These are phyloP conservation scores for Paraescarpia echinospica DNA, from an alignment of 1,140 invertebrate genomes.

Conservation along the genomic window DNA sequence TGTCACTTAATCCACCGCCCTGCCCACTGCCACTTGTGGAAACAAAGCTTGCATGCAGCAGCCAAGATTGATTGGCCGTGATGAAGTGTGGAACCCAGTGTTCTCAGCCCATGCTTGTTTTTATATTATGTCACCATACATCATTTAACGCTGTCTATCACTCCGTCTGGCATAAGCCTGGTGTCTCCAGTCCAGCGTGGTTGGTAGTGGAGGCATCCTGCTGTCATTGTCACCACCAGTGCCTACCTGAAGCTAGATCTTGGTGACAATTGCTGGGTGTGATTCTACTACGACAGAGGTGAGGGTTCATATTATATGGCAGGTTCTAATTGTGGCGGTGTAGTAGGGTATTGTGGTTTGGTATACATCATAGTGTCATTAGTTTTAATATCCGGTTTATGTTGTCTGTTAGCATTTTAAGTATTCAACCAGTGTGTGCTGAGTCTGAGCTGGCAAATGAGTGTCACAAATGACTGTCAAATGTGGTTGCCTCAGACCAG, in stretches of 20 bases:
- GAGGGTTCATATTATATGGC: neutral
- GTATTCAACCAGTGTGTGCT: no score
- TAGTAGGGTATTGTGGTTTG: neutral
- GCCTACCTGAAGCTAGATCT: neutral
- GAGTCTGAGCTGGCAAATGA: no score
- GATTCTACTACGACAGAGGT: neutral
- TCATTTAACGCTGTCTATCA: neutral
- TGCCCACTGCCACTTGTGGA: neutral
- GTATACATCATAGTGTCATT: no score
- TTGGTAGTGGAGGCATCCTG: neutral
- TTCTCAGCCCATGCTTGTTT: neutral
- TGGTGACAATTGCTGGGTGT: neutral
- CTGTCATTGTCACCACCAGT: neutral
- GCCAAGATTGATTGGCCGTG: neutral
- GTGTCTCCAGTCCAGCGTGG: neutral
- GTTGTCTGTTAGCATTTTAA: no score
- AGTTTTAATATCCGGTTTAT: no score
- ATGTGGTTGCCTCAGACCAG: no score
- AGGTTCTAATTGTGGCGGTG: neutral
- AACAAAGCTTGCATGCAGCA: neutral
- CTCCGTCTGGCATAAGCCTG: neutral
- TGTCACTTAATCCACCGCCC: neutral
- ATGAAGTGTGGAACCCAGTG: neutral
- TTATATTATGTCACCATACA: neutral
- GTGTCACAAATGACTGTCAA: no score